phyloP scores from a whole-genome alignment of 2,113 vertebrate species.

The Pangasianodon gigas region DNA sequence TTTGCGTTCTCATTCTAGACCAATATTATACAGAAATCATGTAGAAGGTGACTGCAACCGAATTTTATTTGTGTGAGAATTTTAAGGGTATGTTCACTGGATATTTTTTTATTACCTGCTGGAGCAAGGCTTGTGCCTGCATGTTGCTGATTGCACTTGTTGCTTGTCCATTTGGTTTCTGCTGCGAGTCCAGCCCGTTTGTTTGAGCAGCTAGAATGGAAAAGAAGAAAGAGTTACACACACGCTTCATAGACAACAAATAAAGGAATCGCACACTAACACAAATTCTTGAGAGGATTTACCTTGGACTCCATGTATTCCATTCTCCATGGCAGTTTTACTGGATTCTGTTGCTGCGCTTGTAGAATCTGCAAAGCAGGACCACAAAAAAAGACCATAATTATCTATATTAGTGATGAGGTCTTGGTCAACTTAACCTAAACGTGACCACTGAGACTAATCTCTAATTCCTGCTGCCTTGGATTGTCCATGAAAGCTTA shows the following conservation, averaged over 20 bases:
- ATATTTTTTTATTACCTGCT: constrained; percentile 82
- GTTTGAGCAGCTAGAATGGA: constrained; percentile 82
- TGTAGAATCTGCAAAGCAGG: constrained; percentile 61
- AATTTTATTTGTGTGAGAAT: neutral
- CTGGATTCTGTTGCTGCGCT: constrained; percentile 81
- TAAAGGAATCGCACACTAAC: neutral
- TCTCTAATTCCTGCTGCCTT: neutral
- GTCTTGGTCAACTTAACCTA: neutral
- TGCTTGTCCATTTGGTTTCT: constrained; percentile 87
- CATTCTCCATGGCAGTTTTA: constrained; percentile 81
- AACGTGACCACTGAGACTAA: neutral
- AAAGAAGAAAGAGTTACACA: constrained; percentile 12
- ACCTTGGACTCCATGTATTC: constrained; percentile 78
- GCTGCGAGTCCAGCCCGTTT: constrained; percentile 93
- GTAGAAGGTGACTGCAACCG: neutral
- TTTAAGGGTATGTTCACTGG: neutral
- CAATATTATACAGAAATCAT: neutral
- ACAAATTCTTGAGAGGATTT: constrained; percentile 36
- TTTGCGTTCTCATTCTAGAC: neutral
- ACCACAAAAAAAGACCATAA: neutral
- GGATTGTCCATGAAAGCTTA: neutral
- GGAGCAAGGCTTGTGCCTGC: constrained; percentile 94
- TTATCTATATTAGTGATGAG: neutral
- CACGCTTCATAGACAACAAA: neutral
- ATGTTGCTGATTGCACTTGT: constrained; percentile 90